phyloP scores from a whole-genome alignment of 2,888 invertebrate genomes.

The Drosophila siamana region DNA sequence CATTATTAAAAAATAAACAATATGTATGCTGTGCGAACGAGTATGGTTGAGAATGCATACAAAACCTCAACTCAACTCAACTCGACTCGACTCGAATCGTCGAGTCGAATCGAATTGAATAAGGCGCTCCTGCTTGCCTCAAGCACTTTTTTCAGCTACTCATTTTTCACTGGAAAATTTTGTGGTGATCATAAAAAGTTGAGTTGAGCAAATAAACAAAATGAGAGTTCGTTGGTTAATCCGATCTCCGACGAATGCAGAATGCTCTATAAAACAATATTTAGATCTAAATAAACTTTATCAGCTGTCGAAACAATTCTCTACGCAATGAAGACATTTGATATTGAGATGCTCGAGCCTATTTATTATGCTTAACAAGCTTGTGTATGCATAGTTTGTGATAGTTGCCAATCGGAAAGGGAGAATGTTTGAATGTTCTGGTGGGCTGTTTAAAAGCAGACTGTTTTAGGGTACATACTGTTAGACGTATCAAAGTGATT shows the following conservation, averaged over 20 bases:
- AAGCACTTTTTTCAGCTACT: slow-evolving; percentile 67
- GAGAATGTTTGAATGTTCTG: background rate
- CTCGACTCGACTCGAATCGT: slow-evolving; percentile 16
- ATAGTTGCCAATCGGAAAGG: background rate
- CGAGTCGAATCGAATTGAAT: slow-evolving; percentile 40
- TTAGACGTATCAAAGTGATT: slow-evolving; percentile 41
- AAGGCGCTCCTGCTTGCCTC: slow-evolving; percentile 32
- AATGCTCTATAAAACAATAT: slow-evolving; percentile 16
- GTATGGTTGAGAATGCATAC: slow-evolving; percentile 27
- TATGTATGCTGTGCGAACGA: slow-evolving; percentile 47
- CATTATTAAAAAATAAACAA: slow-evolving; percentile 82
- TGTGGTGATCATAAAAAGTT: slow-evolving; percentile 67
- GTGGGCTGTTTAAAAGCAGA: too few species aligned
- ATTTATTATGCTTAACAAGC: background rate
- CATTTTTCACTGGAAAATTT: slow-evolving; percentile 70
- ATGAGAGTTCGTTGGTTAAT: slow-evolving; percentile 9
- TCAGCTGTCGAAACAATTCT: slow-evolving; percentile 10
- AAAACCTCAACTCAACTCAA: slow-evolving; percentile 22
- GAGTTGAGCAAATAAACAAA: slow-evolving; percentile 58
- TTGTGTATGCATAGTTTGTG: background rate
- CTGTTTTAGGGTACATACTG: background rate
- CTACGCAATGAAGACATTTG: background rate
- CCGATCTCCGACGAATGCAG: slow-evolving; percentile 13
- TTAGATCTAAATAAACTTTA: slow-evolving; percentile 9
- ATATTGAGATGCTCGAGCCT: background rate